Conservation (phyloP, 2,888 invertebrate species). For the Tenodera sinensis region DNA sequence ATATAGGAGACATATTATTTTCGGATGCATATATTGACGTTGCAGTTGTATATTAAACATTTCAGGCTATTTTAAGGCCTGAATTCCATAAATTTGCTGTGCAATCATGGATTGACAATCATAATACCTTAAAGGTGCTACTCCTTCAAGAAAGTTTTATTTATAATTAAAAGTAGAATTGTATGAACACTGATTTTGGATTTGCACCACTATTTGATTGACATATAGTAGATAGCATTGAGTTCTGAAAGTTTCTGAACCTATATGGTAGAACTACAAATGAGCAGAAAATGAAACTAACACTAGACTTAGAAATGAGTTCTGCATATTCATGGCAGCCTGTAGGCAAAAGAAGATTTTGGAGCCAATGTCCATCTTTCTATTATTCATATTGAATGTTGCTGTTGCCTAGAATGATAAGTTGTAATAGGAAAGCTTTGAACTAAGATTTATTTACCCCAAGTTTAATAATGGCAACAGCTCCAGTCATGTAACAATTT, state of each 20-base stretch:
- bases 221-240: neutral
- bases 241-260: neutral
- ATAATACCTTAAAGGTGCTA: neutral
- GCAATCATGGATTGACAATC: neutral
- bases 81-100: neutral
- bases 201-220: neutral
- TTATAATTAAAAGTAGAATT: neutral
- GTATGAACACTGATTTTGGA: neutral
- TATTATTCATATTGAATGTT: too few relatives aligned
- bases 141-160: neutral
- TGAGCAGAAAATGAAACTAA: neutral
- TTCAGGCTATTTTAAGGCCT: too few relatives aligned
- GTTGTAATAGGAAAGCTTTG: too few relatives aligned
- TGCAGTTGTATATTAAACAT: too few relatives aligned
- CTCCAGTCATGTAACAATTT: too few relatives aligned
- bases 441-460: too few relatives aligned
- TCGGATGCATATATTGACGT: too few relatives aligned
- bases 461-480: too few relatives aligned
- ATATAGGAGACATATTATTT: too few relatives aligned
- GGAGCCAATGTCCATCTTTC: too few relatives aligned
- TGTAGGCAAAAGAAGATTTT: too few relatives aligned
- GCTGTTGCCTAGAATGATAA: too few relatives aligned
- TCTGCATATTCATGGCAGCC: neutral
- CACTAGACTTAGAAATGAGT: neutral
- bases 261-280: neutral